phyloP scores from a whole-genome alignment of 2,888 invertebrate genomes.

The Drosophila sordidula region DNA sequence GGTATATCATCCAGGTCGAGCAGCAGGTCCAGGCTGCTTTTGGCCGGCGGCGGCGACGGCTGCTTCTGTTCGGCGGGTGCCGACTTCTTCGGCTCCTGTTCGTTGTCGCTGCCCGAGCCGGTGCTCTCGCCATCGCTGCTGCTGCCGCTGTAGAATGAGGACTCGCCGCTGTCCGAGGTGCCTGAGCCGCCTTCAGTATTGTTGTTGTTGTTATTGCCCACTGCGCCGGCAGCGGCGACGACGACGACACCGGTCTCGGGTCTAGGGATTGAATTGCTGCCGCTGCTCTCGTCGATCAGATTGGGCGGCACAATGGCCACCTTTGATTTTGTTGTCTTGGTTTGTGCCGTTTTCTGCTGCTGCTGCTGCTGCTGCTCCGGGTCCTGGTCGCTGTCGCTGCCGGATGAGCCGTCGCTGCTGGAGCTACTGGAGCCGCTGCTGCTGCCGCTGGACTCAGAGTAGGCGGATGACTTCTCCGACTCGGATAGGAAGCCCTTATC shows the following conservation, averaged over 20 bases:
- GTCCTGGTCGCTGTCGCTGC: slow-evolving; percentile 26
- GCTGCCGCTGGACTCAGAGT: slow-evolving; percentile 77
- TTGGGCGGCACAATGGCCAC: slow-evolving; percentile 8
- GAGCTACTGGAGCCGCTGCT: slow-evolving; percentile 57
- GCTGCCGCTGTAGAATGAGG: slow-evolving; percentile 71
- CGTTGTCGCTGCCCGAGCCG: slow-evolving; percentile 37
- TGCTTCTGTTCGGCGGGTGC: slow-evolving; percentile 15
- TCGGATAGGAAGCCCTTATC: slow-evolving; percentile 88
- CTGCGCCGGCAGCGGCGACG: not conserved
- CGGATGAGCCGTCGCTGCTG: slow-evolving; percentile 53
- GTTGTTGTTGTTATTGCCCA: slow-evolving; percentile 42
- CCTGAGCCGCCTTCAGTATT: slow-evolving; percentile 58
- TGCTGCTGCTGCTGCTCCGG: slow-evolving; percentile 7
- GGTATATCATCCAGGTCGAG: slow-evolving; percentile 92
- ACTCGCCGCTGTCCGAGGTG: slow-evolving; percentile 80
- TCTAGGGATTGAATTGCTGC: slow-evolving; percentile 3
- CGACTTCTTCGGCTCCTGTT: slow-evolving; percentile 9
- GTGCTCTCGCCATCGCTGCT: slow-evolving; percentile 48
- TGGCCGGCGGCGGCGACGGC: slow-evolving; percentile 65
- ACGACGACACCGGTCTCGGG: not conserved
- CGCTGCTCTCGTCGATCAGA: slow-evolving; percentile 36
- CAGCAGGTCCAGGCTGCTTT: slow-evolving; percentile 92
- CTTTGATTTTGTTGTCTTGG: slow-evolving; percentile 35
- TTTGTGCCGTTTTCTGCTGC: slow-evolving; percentile 26
- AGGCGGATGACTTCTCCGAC: slow-evolving; percentile 83